Evolutionary conservation across 2,113 vertebrate species (phyloP).

Genomic region (Elachura formosa): DNA sequence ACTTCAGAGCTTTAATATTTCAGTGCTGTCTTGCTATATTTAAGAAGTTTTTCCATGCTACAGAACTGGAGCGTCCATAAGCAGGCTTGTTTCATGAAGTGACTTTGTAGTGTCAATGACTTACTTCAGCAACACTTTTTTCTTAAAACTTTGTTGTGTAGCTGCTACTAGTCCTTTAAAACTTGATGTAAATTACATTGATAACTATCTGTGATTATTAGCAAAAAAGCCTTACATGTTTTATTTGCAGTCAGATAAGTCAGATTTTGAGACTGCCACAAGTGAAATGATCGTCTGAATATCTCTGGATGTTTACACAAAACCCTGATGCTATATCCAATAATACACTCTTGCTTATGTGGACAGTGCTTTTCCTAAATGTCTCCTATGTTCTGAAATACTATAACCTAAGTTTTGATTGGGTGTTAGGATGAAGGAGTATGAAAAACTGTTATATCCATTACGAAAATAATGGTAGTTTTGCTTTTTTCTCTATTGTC

Average conservation of each 20-base stretch:
- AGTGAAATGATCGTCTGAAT: background rate
- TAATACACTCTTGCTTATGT: background rate
- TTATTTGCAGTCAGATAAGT: background rate
- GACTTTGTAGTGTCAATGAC: no score
- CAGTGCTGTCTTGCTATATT: background rate
- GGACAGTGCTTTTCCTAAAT: background rate
- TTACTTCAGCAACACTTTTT: background rate
- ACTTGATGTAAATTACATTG: background rate
- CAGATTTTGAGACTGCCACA: background rate
- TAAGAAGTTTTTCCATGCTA: background rate
- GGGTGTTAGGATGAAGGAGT: background rate
- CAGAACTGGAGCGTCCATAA: accelerated
- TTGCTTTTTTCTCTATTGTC: background rate
- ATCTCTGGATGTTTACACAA: background rate
- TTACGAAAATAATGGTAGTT: background rate
- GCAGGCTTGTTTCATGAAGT: background rate
- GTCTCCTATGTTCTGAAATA: background rate
- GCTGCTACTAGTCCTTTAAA: background rate
- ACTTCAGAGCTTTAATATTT: background rate
- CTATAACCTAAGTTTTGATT: background rate
- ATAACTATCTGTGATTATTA: background rate
- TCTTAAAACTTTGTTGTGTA: background rate
- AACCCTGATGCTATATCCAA: background rate
- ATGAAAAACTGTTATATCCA: background rate
- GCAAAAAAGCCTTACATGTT: accelerated